Percentiles rank a stretch among this genome's conserved stretches.
Conservation (phyloP, 2,888 invertebrate species). For the Tridacna crocea region DNA sequence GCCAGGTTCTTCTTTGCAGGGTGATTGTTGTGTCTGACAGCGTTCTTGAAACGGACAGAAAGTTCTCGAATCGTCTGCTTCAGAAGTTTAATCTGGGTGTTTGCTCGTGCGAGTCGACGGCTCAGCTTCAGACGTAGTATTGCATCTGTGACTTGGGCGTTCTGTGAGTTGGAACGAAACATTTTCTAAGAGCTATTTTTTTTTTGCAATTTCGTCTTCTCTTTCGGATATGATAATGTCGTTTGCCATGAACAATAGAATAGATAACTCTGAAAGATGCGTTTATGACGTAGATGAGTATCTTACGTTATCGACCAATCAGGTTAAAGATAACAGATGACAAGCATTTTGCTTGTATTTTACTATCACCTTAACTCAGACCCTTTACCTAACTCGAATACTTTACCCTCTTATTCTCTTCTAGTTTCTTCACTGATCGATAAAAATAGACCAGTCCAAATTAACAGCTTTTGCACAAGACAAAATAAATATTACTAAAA, state of each 20-base stretch:
- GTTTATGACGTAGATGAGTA: not conserved
- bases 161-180: not conserved
- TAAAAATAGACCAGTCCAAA: not conserved
- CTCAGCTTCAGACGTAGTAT: constrained; percentile 18
- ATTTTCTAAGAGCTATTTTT: not conserved
- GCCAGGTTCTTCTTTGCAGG: constrained; percentile 38
- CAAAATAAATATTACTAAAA: too few relatives aligned
- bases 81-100: constrained; percentile 36
- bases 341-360: not conserved
- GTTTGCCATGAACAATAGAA: not conserved
- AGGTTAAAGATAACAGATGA: not conserved
- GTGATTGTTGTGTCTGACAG: not conserved
- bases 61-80: constrained; percentile 43
- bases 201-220: not conserved
- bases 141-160: not conserved
- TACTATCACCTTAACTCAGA: not conserved
- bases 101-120: constrained; percentile 28
- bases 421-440: not conserved
- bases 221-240: not conserved
- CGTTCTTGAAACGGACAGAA: constrained; percentile 37
- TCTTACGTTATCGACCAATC: not conserved
- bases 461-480: not conserved
- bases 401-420: not conserved
- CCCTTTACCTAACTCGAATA: not conserved
- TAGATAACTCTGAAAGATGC: not conserved